A percentile compares a stretch with the other conserved stretches of the same genome.
Evolutionary conservation across 2,113 vertebrate species (phyloP).

Genomic region (Macroglossus sobrinus): DNA sequence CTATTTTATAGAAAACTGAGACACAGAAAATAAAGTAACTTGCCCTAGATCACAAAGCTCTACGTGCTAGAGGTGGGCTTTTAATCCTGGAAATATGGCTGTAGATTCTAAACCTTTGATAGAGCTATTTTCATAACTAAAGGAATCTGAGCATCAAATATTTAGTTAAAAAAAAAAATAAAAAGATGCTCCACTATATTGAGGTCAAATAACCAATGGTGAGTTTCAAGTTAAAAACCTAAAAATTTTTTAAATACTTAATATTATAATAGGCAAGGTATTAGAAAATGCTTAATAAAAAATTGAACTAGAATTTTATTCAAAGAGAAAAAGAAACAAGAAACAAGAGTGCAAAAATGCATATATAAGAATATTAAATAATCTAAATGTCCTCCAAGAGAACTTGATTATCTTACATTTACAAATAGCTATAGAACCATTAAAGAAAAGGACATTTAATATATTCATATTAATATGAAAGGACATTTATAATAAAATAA

Average conservation of each 20-base stretch:
- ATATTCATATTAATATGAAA: not conserved
- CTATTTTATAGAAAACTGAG: not conserved
- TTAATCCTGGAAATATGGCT: not conserved
- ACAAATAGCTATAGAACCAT: not conserved
- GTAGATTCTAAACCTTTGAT: not conserved
- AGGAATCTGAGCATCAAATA: not conserved
- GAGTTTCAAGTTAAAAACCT: not conserved
- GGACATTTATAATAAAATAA: not conserved
- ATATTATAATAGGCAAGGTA: not conserved
- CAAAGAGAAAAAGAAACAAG: not conserved
- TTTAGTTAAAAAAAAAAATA: not conserved
- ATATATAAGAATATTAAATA: not conserved
- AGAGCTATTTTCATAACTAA: not conserved
- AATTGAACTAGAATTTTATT: not conserved
- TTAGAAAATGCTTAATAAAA: not conserved
- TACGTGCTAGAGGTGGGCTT: not conserved
- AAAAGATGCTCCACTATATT: not conserved
- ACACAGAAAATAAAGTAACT: constrained; percentile 23
- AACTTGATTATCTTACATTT: not conserved
- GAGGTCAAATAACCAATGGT: not conserved
- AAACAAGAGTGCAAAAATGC: not conserved
- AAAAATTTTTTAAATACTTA: not conserved
- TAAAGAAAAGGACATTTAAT: not conserved
- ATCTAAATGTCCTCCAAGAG: not conserved
- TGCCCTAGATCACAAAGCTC: not conserved